These are phyloP conservation scores for Cygnus olor DNA, from an alignment of 2,797 vertebrate genomes.

Conservation along the genomic window DNA sequence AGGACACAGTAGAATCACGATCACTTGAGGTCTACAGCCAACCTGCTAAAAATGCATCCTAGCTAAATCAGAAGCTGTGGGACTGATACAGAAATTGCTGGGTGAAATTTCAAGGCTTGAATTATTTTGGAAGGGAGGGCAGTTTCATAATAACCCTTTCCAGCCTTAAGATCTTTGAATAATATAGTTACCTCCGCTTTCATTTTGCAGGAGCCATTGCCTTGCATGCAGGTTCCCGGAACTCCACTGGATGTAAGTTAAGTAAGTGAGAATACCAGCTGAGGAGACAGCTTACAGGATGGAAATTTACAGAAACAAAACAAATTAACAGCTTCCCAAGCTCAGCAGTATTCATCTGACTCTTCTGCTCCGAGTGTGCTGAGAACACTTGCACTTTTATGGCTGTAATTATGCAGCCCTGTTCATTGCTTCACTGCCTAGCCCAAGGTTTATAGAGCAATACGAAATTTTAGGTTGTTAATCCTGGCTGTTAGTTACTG, in stretches of 20 bases:
- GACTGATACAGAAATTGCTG: not conserved
- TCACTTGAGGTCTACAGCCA: not conserved
- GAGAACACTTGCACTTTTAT: not conserved
- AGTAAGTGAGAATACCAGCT: not conserved
- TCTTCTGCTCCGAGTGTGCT: not conserved
- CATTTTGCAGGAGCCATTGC: not conserved
- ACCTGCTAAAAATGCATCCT: not conserved
- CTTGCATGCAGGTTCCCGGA: not conserved
- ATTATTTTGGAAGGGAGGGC: not conserved
- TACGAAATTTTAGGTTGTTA: not conserved
- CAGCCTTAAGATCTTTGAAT: not conserved
- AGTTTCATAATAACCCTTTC: not conserved
- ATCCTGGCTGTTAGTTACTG: not conserved
- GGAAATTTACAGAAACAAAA: slow-evolving; percentile 28
- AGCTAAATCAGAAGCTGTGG: not conserved
- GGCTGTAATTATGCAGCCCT: not conserved
- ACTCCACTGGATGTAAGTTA: not conserved
- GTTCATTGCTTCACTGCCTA: not conserved
- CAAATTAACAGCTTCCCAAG: slow-evolving; percentile 6
- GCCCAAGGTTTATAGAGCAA: slow-evolving; percentile 2
- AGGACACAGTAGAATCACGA: not conserved
- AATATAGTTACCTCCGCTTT: not conserved
- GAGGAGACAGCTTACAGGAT: not conserved
- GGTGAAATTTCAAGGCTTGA: not conserved
- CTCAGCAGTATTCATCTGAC: slow-evolving; percentile 17